Percentiles rank a stretch among this genome's conserved stretches.
These are phyloP conservation scores for Thamnophis sirtalis DNA, from an alignment of 2,113 vertebrate species.

Conservation along the genomic window DNA sequence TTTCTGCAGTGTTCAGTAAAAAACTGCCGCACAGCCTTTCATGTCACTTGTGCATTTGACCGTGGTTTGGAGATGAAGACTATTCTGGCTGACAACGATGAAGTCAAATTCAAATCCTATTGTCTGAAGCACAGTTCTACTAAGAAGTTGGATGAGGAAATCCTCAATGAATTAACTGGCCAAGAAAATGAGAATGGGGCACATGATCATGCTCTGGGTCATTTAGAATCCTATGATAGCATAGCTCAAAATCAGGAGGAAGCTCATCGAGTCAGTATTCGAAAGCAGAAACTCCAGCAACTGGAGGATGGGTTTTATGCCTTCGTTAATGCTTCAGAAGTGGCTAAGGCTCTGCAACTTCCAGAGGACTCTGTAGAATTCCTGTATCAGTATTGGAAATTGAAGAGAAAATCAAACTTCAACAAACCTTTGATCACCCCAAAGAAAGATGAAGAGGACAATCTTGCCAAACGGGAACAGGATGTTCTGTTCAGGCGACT, in stretches of 20 bases:
- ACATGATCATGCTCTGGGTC: constrained; percentile 46
- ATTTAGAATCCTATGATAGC: constrained; percentile 57
- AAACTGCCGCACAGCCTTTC: constrained; percentile 93
- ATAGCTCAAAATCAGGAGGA: constrained; percentile 77
- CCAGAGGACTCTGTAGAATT: constrained; percentile 81
- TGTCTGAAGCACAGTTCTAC: constrained; percentile 88
- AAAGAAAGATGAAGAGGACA: constrained; percentile 94
- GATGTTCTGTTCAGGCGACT: constrained; percentile 89
- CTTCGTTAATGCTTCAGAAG: constrained; percentile 81
- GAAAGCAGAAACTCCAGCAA: constrained; percentile 91
- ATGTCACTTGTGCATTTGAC: constrained; percentile 92
- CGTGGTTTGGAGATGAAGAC: constrained; percentile 91
- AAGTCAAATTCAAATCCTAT: constrained; percentile 97
- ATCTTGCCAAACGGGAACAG: constrained; percentile 90
- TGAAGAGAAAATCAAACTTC: constrained; percentile 92
- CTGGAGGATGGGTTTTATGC: constrained; percentile 93
- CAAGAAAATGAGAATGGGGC: constrained; percentile 59
- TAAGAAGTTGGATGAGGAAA: constrained; percentile 55
- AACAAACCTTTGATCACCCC: constrained; percentile 94
- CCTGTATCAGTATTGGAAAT: constrained; percentile 95
- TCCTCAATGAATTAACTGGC: constrained; percentile 48
- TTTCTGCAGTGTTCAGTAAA: constrained; percentile 87
- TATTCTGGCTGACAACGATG: constrained; percentile 87
- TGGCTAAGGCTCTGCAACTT: constrained; percentile 77
- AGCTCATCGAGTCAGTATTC: constrained; percentile 79